phyloP scores from a whole-genome alignment of 2,113 vertebrate genomes.

The Chaenogobius annularis region DNA sequence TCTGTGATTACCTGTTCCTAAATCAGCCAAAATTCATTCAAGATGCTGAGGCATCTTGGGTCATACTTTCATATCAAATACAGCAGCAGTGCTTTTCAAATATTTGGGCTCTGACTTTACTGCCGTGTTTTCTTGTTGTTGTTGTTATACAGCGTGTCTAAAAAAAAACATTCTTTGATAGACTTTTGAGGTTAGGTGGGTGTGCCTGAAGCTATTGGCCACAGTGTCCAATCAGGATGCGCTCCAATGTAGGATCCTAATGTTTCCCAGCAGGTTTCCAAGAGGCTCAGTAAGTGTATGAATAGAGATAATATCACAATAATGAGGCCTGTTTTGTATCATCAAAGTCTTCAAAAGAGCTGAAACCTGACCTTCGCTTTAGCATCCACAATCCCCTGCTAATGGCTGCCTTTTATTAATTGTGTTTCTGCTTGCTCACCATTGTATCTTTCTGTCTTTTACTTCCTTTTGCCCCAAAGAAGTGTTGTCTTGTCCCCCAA shows the following conservation, averaged over 20 bases:
- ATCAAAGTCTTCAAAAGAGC: conserved; percentile 82
- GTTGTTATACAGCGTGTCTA: conserved; percentile 23
- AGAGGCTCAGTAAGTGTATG: conserved; percentile 82
- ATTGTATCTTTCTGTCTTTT: conserved; percentile 41
- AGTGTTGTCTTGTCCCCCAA: conserved; percentile 44
- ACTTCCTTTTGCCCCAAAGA: background rate
- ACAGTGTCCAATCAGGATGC: conserved; percentile 70
- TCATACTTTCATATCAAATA: conserved; percentile 64
- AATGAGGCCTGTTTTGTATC: conserved; percentile 85
- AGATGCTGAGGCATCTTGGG: conserved; percentile 40
- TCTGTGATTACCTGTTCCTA: conserved; percentile 62
- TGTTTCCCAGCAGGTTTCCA: conserved; percentile 81
- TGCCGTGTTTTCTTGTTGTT: conserved; percentile 7
- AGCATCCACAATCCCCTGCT: conserved; percentile 74
- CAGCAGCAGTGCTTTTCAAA: conserved; percentile 53
- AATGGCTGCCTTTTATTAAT: conserved; percentile 83
- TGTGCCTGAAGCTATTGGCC: conserved; percentile 50
- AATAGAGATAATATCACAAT: conserved; percentile 87
- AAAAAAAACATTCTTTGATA: background rate
- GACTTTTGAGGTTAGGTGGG: conserved; percentile 30
- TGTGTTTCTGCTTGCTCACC: conserved; percentile 73
- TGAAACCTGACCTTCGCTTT: conserved; percentile 81
- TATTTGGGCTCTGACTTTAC: conserved; percentile 58
- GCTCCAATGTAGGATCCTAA: conserved; percentile 81
- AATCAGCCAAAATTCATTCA: conserved; percentile 49